A percentile compares a stretch with the other conserved stretches of the same genome.
phyloP scores from a whole-genome alignment of 2,797 vertebrate species.

The Synaphobranchus kaupii region DNA sequence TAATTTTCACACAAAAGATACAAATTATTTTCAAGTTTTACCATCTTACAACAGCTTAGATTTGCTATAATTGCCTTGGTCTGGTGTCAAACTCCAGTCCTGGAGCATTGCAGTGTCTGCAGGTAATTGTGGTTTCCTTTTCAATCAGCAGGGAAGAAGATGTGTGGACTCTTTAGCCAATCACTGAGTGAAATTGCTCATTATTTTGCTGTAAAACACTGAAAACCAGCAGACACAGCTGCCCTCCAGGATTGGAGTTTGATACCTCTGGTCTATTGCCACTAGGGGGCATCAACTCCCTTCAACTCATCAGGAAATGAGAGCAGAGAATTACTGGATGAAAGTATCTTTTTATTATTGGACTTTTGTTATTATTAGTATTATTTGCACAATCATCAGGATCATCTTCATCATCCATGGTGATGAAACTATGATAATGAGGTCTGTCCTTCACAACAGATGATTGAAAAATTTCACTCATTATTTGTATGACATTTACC shows the following conservation, averaged over 20 bases:
- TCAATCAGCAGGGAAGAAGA: background rate
- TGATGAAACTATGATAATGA: background rate
- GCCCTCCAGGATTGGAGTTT: background rate
- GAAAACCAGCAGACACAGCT: background rate
- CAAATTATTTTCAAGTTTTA: too few species aligned
- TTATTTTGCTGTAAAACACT: background rate
- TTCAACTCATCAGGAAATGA: background rate
- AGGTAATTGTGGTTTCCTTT: background rate
- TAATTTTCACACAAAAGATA: too few species aligned
- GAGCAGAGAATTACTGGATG: background rate
- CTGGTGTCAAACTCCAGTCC: background rate
- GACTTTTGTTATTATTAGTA: background rate
- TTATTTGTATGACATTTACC: background rate
- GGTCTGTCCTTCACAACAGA: background rate
- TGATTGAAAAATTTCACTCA: background rate
- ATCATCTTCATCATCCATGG: background rate
- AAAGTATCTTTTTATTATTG: background rate
- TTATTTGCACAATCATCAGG: background rate
- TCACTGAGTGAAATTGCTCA: background rate
- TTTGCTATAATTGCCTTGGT: background rate
- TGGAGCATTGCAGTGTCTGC: background rate
- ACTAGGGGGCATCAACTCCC: constrained; percentile 31
- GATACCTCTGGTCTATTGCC: background rate
- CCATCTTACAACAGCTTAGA: too few species aligned
- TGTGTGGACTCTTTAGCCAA: background rate